A percentile compares a stretch with the other conserved stretches of the same genome.
Evolutionary conservation across 2,113 vertebrate species (phyloP).

Genomic region (Daphoenositta chrysoptera): DNA sequence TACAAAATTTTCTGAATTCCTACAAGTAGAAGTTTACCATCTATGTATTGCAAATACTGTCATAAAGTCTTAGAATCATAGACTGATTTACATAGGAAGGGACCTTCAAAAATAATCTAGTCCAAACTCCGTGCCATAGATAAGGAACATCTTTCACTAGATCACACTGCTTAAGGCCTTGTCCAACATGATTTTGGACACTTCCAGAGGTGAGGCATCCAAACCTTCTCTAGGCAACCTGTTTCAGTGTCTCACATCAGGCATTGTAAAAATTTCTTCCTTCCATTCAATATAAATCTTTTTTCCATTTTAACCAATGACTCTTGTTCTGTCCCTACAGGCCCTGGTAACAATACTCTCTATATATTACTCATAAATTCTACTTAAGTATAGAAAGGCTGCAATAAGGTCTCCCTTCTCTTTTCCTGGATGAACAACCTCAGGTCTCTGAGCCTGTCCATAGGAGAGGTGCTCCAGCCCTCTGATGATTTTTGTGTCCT

Average conservation of each 20-base stretch:
- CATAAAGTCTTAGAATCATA: not conserved
- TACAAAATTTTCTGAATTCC: not conserved
- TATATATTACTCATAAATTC: not conserved
- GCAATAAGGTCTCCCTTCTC: not conserved
- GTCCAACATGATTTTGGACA: not conserved
- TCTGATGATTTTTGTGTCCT: not conserved
- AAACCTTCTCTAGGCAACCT: not conserved
- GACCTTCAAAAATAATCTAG: not conserved
- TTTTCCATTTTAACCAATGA: not conserved
- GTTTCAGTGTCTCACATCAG: not conserved
- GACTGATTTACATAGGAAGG: fast-evolving
- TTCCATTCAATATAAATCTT: not conserved
- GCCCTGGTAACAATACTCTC: not conserved
- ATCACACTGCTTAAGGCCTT: not conserved
- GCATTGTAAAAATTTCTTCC: not conserved
- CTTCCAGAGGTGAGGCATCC: not conserved
- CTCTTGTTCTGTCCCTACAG: not conserved
- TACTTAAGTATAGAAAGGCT: not conserved
- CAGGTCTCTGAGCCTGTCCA: not conserved
- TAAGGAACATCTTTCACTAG: not conserved
- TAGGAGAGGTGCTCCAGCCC: not conserved
- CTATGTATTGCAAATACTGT: not conserved
- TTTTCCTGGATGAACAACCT: not conserved
- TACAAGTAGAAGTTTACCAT: not conserved
- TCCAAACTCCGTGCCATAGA: not conserved